Evolutionary conservation across 2,113 vertebrate genomes (phyloP).

Genomic region (Spilogale gracilis): DNA sequence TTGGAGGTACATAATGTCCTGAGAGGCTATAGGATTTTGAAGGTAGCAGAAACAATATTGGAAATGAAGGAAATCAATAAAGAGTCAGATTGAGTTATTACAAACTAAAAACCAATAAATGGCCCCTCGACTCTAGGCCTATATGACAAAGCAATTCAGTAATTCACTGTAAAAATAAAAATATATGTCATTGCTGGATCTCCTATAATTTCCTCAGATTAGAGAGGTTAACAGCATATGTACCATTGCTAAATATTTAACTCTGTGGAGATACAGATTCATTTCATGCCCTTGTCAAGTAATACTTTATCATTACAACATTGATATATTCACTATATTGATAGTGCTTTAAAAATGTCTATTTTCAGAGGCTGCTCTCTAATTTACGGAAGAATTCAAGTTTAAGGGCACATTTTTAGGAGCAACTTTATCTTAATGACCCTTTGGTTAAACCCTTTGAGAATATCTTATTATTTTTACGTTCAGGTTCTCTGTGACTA

Average conservation of each 20-base stretch:
- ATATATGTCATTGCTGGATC: background rate
- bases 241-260: background rate
- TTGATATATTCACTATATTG: background rate
- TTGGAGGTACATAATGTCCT: background rate
- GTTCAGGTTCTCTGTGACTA: background rate
- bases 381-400: conserved; percentile 17
- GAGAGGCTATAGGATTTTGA: background rate
- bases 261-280: background rate
- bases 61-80: background rate
- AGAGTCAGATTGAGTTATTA: background rate
- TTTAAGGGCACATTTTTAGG: background rate
- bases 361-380: background rate
- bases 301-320: background rate
- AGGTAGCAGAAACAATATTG: background rate
- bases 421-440: conserved; percentile 1
- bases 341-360: background rate
- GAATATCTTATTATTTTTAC: conserved; percentile 10
- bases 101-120: background rate
- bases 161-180: background rate
- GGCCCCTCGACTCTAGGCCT: background rate
- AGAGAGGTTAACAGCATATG: background rate
- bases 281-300: background rate
- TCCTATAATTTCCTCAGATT: background rate
- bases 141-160: background rate
- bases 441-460: background rate